Base-by-base conservation (phyloP, 64 coral and sea anemone species). In the Dendrophyllia cribrosa region DNA sequence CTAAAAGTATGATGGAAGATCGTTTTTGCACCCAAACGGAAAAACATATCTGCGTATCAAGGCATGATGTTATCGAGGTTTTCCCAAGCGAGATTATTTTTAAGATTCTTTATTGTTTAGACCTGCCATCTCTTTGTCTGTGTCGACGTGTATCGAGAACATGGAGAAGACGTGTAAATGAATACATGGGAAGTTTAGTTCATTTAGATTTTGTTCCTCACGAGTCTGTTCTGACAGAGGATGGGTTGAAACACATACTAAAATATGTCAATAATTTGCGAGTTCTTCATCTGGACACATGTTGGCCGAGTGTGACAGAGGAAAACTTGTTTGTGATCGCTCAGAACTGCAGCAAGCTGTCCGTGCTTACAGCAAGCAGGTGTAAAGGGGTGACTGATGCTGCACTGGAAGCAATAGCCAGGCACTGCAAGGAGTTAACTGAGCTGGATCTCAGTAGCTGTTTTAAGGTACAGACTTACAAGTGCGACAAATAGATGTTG, bases 361-460 rank as follows among this genome's bases (percentile, higher is more conserved):
- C 85, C 64, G 78, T 93, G 50, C 63, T 98, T 9, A 90, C 83
- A 21, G 74, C 87, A 8, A 92, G 70, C 48, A 77, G 89, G 89
- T 98, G 96, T 66, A 95, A 95, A 50, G 86, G 93, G 23, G 86
- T 98, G 3, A 95, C 93, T 74, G 83, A 98, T 55, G 52, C 77
- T 64, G 50, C 71, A 12, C 79, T 98, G 49, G 71, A 89, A 78
- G 66, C 63, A 66, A 17, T 98, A 26, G 76, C 93, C 72, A 82
- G 22, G 70, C 52, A 86, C 19, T 98, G 96, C 49, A 89, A 84
- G 26, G 68, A 95, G 62, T 56, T 98, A 44, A 60, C 95, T 73
- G 96, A 92, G n/a, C 72, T 98, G 51, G 90, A 98, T 80, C 71
- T 98, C 52, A 98, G 96, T 66, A 98, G 93, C 61, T 98, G 96